A percentile compares a stretch with the other conserved stretches of the same genome.
These are phyloP conservation scores for Mimachlamys varia DNA, from an alignment of 2,888 invertebrate genomes.

Conservation along the genomic window DNA sequence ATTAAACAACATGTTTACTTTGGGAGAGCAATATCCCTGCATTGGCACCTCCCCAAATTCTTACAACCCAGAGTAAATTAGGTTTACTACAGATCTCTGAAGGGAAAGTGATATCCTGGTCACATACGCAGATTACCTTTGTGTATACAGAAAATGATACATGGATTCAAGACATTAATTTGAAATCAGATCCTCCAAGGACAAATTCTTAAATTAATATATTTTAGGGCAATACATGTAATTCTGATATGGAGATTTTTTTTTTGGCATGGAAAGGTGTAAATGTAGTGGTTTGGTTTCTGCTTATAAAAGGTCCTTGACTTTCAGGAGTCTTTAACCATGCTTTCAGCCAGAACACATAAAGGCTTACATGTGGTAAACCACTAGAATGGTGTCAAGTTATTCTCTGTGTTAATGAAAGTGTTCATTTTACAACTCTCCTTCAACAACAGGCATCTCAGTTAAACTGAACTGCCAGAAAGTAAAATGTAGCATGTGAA, in stretches of 20 bases:
- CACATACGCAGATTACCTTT: neutral
- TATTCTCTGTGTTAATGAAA: neutral
- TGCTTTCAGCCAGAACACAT: neutral
- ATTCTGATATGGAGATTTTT: too few species aligned
- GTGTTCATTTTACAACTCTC: too few species aligned
- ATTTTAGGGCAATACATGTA: too few species aligned
- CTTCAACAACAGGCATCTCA: neutral
- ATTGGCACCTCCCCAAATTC: slow-evolving; percentile 12
- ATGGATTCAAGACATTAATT: neutral
- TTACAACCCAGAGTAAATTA: neutral
- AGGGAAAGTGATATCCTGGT: neutral
- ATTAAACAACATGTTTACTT: slow-evolving; percentile 5
- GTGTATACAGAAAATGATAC: neutral
- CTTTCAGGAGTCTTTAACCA: neutral
- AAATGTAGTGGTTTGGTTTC: neutral
- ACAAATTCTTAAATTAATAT: neutral
- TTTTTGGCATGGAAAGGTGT: neutral
- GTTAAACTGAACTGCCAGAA: neutral
- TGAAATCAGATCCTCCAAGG: neutral
- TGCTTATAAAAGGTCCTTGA: neutral
- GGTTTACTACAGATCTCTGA: neutral
- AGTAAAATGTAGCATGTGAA: too few species aligned
- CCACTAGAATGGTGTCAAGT: neutral
- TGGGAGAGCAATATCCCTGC: neutral
- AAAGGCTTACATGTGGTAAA: neutral